These are phyloP conservation scores for Callosobruchus maculatus DNA, from an alignment of 2,888 invertebrate genomes.

Conservation along the genomic window DNA sequence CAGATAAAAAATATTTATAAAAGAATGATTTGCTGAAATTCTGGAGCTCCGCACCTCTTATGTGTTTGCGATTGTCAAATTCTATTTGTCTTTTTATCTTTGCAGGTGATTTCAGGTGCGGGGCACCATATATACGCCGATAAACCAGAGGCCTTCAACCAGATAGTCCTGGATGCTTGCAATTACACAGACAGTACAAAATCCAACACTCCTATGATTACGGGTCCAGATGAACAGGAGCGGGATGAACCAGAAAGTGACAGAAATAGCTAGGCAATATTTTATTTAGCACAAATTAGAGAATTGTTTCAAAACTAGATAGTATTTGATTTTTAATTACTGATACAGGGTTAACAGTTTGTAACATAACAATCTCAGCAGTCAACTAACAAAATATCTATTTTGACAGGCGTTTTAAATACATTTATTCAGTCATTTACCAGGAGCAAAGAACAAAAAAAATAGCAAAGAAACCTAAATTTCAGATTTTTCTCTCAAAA, in stretches of 20 bases:
- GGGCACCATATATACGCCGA: conserved; percentile 97
- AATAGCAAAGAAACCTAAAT: too few species aligned
- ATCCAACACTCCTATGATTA: neutral
- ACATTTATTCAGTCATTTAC: too few species aligned
- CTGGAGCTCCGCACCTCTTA: too few species aligned
- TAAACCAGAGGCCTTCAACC: conserved; percentile 82
- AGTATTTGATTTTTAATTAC: neutral
- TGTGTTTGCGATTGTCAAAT: too few species aligned
- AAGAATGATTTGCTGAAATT: too few species aligned
- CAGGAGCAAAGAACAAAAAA: too few species aligned
- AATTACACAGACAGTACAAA: conserved; percentile 48
- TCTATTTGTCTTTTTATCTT: too few species aligned
- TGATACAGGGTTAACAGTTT: neutral
- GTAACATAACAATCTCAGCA: neutral
- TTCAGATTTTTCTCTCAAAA: too few species aligned
- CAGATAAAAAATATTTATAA: too few species aligned
- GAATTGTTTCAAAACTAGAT: neutral
- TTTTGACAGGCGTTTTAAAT: too few species aligned
- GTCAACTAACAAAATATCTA: too few species aligned
- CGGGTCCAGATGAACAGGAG: neutral
- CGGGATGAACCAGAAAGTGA: conserved; percentile 14
- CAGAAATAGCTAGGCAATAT: conserved; percentile 4
- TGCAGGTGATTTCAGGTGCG: conserved; percentile 83
- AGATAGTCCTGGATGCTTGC: conserved; percentile 74
- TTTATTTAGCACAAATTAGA: neutral